Base-by-base conservation (phyloP, 2,888 invertebrate species). In the Trimorus sp. region DNA sequence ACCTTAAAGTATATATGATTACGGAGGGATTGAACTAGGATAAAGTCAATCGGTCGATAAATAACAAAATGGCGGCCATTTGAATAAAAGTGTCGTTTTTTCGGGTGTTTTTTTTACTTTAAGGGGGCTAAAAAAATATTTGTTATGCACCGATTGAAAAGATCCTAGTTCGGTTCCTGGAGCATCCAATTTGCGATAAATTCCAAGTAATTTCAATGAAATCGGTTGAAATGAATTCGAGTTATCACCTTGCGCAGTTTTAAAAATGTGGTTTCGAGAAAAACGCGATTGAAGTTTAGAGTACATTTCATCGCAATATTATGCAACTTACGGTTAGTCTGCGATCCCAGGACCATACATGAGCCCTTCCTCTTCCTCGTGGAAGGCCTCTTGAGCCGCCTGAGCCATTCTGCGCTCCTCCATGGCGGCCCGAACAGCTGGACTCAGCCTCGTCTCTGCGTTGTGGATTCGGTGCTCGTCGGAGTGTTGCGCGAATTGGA, bases 51-150 rank as follows among this genome's bases (percentile, higher is more conserved):
- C 26, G 42, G 45, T 60, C 45, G 40, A 60, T 45, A 60, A 60
- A 45, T 45, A 42, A 60, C 60, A 63, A 63, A 63, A 63, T 49
- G 37, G 63, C 49, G 37, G 49, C 49, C 63, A 49, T 63, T 63
- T 63, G 7, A 11, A 56, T n/a, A 56, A 56, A 56, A 56, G 36
- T 16, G 16, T 26, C 16, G 16, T 56, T 56, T 56, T 56, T 63
- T 49, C 9, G 37, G 36, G 26, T 12, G 14, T 36, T 63, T 63
- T 63, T 63, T 49, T 36, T 7, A 45, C 63, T 63, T 65, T 11
- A 65, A 65, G 53, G 11, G 65, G 40, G 53, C 65, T 26, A 65
- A 65, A 53, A 65, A 65, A 51, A 65, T 65, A 40, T 53, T 53
- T 65, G 26, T 53, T 53, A 63, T 26, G 26, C 16, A 65, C 53